Base-by-base conservation (phyloP, 1,140 invertebrate species). In the Eufriesea mexicana region DNA sequence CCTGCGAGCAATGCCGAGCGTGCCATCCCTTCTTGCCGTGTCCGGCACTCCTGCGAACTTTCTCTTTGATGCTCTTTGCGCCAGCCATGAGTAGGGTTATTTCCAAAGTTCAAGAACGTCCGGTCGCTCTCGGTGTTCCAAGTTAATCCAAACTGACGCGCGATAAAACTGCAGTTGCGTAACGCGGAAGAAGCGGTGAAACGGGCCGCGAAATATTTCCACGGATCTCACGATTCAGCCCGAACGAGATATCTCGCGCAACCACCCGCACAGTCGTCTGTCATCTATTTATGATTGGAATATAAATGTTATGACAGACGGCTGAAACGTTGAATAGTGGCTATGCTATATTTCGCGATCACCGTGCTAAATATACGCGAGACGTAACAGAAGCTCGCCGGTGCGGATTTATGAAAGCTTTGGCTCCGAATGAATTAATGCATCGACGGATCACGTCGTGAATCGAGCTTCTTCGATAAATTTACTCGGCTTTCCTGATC, bases 311-410 rank as follows among this genome's bases (percentile, higher is more conserved):
- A 35, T 62, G 61, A 62, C 25, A 35, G 28, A 62, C 18, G 61
- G 61, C 25, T 10, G 25, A 35, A 62, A 10, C 35, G 35, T 35
- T 35, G 35, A 35, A 35, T 35, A 35, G 35, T 4, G 35, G 35
- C 35, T 35, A 2, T 35, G 35, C 35, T 35, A 35, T 35, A 35
- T 35, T 35, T 35, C 6, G 61, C 61, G 61, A 47, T 67, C 64
- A 45, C n/a, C 64, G 64, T 10, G 42, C 42, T 67, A 67, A 67
- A 67, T 67, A 23, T 67, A 67, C 20, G 64, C 9, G 23, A 67
- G 47, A 20, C 47, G 20, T 47, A 67, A 67, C 47, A 18, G 64
- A 67, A 10, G 62, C 55, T 9, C 20, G 6, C 8, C 57, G n/a
- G 1, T 25, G 23, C n/a, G n/a, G 25, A 59, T 59, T n/a, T n/a